Percentiles rank a stretch among this genome's conserved stretches.
phyloP scores from a whole-genome alignment of 2,113 vertebrate genomes.

The Channa argus region DNA sequence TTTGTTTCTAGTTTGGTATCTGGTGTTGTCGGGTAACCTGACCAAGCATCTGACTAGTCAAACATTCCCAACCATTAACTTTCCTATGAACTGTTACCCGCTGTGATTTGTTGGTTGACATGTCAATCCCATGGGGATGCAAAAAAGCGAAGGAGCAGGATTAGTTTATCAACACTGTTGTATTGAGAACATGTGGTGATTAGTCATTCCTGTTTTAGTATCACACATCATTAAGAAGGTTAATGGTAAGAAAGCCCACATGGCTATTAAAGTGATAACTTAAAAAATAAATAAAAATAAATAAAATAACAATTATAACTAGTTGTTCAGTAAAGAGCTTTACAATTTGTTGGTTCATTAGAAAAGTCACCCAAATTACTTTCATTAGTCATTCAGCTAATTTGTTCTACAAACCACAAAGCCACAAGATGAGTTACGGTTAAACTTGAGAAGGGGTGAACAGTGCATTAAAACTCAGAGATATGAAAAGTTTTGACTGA shows the following conservation, averaged over 20 bases:
- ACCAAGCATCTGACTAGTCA: conserved; percentile 43
- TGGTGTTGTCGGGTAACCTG: conserved; percentile 22
- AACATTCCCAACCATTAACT: conserved; percentile 11
- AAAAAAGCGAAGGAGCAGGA: not conserved
- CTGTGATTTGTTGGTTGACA: conserved; percentile 36
- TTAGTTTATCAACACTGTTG: not conserved
- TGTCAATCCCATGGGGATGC: conserved; percentile 6
- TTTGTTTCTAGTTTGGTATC: conserved; percentile 15
- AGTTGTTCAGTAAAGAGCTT: not conserved
- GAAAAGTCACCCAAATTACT: not conserved
- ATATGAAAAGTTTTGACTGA: not conserved
- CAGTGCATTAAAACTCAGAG: not conserved
- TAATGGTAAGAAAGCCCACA: not conserved
- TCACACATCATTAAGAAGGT: not conserved
- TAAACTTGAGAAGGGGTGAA: not conserved
- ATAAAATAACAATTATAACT: no score
- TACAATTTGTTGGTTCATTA: not conserved
- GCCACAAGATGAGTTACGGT: no score
- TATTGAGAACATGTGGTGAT: no score
- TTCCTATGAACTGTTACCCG: conserved; percentile 20
- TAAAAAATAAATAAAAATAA: no score
- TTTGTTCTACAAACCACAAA: no score
- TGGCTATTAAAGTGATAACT: not conserved
- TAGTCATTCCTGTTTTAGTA: not conserved
- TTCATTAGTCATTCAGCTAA: no score